A percentile compares a stretch with the other conserved stretches of the same genome.
Evolutionary conservation across 1,140 invertebrate species (phyloP).

Genomic region (Drosophila gunungcola): DNA sequence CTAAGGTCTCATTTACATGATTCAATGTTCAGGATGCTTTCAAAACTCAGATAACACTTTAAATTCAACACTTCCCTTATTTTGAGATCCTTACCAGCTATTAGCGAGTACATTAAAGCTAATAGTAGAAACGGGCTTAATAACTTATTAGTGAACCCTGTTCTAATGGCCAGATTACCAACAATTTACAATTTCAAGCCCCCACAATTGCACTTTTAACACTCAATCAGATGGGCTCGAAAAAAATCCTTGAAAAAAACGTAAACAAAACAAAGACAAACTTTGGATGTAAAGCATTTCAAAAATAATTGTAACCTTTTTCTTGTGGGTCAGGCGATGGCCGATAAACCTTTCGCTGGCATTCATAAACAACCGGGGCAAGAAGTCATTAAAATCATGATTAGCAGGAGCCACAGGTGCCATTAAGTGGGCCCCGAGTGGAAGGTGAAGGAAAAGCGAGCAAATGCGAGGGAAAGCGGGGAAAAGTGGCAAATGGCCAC

Average conservation of each 20-base stretch:
- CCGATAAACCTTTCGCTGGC: constrained; percentile 59
- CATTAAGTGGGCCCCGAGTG: constrained; percentile 54
- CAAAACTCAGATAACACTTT: too few species aligned
- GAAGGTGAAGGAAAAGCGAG: background rate
- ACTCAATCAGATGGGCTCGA: constrained; percentile 5
- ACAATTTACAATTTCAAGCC: background rate
- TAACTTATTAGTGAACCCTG: background rate
- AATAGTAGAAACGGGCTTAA: background rate
- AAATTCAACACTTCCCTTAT: background rate
- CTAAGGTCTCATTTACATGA: too few species aligned
- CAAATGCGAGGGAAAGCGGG: background rate
- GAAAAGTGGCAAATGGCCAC: constrained; percentile 11
- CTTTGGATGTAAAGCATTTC: constrained; percentile 64
- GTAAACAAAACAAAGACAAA: constrained; percentile 25
- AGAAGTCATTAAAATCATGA: constrained; percentile 72
- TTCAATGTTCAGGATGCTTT: too few species aligned
- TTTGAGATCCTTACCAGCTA: background rate
- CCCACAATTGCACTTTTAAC: constrained; percentile 2
- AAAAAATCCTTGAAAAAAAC: background rate
- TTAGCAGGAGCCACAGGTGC: constrained; percentile 72
- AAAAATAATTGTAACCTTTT: constrained; percentile 67
- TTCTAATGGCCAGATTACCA: too few species aligned
- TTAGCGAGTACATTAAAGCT: background rate
- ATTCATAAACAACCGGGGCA: constrained; percentile 30
- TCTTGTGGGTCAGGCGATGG: background rate